Percentiles rank a stretch among this genome's conserved stretches.
phyloP scores from a whole-genome alignment of 1,140 invertebrate genomes.

The Saxidomus purpurata region DNA sequence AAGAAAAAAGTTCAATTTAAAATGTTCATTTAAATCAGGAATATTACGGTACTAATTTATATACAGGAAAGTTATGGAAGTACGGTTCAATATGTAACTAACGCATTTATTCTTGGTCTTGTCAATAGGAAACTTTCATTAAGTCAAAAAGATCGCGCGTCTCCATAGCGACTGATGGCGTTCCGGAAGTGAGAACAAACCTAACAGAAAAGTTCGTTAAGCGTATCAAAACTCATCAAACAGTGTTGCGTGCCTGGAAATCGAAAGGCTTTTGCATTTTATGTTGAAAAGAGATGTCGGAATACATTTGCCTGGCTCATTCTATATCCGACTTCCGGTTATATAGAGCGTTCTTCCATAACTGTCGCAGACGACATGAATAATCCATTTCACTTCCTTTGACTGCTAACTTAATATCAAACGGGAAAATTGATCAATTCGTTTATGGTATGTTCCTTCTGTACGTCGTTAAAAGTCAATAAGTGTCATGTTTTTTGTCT shows the following conservation, averaged over 20 bases:
- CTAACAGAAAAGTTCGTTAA: conserved; percentile 65
- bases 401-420: conserved; percentile 67
- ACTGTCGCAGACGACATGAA: conserved; percentile 65
- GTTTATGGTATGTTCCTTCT: conserved; percentile 43
- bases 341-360: conserved; percentile 57
- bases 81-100: conserved; percentile 66
- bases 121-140: conserved; percentile 68
- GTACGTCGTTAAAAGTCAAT: conserved; percentile 66
- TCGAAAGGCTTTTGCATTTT: conserved; percentile 57
- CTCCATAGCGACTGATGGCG: conserved; percentile 56
- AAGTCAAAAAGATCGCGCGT: conserved; percentile 59
- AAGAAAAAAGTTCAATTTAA: no score
- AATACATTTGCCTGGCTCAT: conserved; percentile 61
- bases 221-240: conserved; percentile 69
- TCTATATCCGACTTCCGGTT: conserved; percentile 67
- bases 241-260: conserved; percentile 66
- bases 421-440: conserved; percentile 67
- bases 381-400: conserved; percentile 69
- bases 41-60: conserved; percentile 56
- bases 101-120: conserved; percentile 51
- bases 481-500: conserved; percentile 60
- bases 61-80: conserved; percentile 66
- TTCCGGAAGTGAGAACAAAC: conserved; percentile 66
- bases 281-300: conserved; percentile 41
- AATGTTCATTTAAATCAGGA: not conserved